phyloP scores from a whole-genome alignment of 2,888 invertebrate genomes.

The Lissonota sp. region DNA sequence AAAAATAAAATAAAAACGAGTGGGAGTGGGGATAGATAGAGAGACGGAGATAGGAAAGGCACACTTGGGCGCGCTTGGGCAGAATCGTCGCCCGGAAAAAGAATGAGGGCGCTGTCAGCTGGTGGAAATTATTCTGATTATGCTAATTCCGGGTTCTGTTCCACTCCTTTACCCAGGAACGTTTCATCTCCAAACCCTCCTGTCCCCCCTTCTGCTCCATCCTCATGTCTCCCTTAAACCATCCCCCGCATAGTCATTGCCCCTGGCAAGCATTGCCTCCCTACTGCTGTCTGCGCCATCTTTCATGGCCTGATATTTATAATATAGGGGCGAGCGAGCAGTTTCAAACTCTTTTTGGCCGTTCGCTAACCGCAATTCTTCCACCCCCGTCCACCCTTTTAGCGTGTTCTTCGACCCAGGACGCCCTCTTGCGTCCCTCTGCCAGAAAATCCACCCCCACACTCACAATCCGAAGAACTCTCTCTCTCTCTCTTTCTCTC shows the following conservation, averaged over 20 bases:
- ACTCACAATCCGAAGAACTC: conserved; percentile 43
- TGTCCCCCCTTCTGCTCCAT: conserved; percentile 63
- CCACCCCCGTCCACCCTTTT: conserved; percentile 25
- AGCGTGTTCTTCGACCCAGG: conserved; percentile 62
- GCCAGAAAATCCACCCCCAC: conserved; percentile 55
- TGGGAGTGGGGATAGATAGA: conserved; percentile 24
- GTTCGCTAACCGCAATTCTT: conserved; percentile 56
- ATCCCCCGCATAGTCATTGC: conserved; percentile 62
- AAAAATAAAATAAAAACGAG: conserved; percentile 26
- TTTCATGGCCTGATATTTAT: conserved; percentile 83
- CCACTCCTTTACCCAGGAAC: conserved; percentile 83
- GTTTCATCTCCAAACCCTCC: conserved; percentile 49
- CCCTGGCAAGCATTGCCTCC: conserved; percentile 74
- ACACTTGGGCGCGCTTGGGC: conserved; percentile 82
- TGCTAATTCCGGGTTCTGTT: conserved; percentile 86
- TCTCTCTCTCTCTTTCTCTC: conserved; percentile 23
- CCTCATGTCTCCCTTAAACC: conserved; percentile 26
- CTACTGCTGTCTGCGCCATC: conserved; percentile 84
- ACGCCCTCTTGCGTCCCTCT: conserved; percentile 60
- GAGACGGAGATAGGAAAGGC: conserved; percentile 75
- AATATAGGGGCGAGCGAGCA: conserved; percentile 83
- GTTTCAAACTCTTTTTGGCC: conserved; percentile 83
- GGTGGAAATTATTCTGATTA: conserved; percentile 88
- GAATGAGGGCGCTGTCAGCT: conserved; percentile 87
- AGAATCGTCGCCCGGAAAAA: conserved; percentile 84